Conservation (phyloP, 1,140 invertebrate species). For the Drosophila pseudoobscura region DNA sequence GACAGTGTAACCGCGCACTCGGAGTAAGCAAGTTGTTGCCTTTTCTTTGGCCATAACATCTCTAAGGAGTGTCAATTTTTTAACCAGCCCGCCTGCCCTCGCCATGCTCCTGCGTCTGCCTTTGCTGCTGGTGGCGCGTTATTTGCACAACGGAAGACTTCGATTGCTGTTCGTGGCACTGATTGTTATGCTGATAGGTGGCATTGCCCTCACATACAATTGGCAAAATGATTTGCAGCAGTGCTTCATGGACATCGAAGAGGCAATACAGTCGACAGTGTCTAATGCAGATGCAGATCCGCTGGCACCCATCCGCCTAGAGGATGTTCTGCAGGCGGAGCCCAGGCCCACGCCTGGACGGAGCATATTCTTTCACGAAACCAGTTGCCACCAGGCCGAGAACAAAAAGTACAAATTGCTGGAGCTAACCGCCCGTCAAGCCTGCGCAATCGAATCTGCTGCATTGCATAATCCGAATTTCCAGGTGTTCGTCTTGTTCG, state of each 20-base stretch:
- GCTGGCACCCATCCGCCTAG: slow-evolving; percentile 16
- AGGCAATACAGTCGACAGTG: neutral
- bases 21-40: too few relatives aligned
- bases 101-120: slow-evolving; percentile 67
- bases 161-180: slow-evolving; percentile 57
- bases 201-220: slow-evolving; percentile 23
- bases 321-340: slow-evolving; percentile 58
- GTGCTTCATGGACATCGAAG: slow-evolving; percentile 34
- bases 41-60: too few relatives aligned
- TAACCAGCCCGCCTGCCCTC: neutral
- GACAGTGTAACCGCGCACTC: too few relatives aligned
- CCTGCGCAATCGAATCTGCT: slow-evolving; percentile 88
- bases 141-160: slow-evolving; percentile 60
- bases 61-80: neutral
- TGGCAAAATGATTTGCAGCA: slow-evolving; percentile 34
- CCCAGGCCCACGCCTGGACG: slow-evolving; percentile 80
- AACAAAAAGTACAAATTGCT: slow-evolving; percentile 14
- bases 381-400: slow-evolving; percentile 80
- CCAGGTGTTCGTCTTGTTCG: slow-evolving; percentile 85
- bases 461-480: slow-evolving; percentile 86
- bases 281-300: neutral
- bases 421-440: slow-evolving; percentile 85
- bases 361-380: slow-evolving; percentile 86
- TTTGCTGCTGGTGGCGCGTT: slow-evolving; percentile 41
- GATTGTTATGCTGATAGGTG: slow-evolving; percentile 22